Conservation (phyloP, 2,113 vertebrate genomes). For the Chamaea fasciata region DNA sequence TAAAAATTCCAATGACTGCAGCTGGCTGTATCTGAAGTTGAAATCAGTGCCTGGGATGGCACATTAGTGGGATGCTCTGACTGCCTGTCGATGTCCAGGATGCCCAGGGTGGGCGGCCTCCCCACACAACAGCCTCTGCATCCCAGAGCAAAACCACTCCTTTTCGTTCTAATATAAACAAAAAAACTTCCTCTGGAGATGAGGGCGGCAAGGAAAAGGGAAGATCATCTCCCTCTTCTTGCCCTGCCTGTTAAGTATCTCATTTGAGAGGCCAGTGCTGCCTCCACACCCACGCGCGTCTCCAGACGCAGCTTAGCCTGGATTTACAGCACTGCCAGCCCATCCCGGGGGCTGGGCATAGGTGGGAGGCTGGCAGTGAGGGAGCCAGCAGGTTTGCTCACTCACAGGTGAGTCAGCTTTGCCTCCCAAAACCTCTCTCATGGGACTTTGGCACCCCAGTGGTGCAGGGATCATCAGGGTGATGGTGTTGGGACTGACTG, state of each 20-base stretch:
- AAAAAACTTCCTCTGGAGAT: slow-evolving; percentile 11
- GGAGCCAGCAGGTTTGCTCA: background rate
- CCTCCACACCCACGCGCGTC: background rate
- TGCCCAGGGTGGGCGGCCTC: background rate
- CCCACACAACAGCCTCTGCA: background rate
- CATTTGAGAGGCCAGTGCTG: slow-evolving; percentile 54
- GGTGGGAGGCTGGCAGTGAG: fast-evolving
- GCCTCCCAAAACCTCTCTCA: background rate
- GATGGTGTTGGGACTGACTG: background rate
- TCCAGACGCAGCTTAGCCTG: background rate
- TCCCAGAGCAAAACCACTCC: background rate
- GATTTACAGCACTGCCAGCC: slow-evolving; percentile 22
- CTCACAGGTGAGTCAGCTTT: background rate
- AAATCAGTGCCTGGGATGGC: background rate
- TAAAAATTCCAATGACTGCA: background rate
- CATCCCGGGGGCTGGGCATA: background rate
- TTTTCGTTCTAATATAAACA: slow-evolving; percentile 51
- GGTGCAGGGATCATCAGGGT: too few relatives aligned
- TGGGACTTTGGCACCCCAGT: background rate
- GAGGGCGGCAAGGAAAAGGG: background rate
- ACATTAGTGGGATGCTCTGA: background rate
- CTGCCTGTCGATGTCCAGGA: background rate
- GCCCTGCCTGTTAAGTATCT: slow-evolving; percentile 59
- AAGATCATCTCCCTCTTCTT: slow-evolving; percentile 29
- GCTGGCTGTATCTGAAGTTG: background rate